A percentile compares a stretch with the other conserved stretches of the same genome.
phyloP scores from a whole-genome alignment of 1,140 invertebrate genomes.

The Phymastichus coffea region DNA sequence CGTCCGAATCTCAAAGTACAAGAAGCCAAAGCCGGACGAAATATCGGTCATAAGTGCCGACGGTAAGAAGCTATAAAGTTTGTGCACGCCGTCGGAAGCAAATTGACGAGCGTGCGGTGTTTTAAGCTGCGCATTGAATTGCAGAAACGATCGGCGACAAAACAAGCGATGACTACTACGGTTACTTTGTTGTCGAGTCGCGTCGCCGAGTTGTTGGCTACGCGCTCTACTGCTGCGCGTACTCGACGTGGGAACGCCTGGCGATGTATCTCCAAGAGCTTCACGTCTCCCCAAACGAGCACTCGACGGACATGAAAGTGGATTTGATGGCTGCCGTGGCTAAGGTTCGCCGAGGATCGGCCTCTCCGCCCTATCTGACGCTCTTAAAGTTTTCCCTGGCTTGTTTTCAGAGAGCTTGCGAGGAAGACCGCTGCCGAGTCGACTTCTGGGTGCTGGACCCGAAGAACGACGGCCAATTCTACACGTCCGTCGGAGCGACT shows the following conservation, averaged over 20 bases:
- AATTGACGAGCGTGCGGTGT: no score
- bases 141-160: no score
- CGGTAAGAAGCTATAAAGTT: no score
- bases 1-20: no score
- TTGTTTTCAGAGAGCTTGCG: conserved; percentile 10
- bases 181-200: no score
- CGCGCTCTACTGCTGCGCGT: conserved; percentile 23
- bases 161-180: no score
- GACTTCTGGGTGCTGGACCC: conserved; percentile 21
- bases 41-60: no score
- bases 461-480: conserved; percentile 4
- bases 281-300: conserved; percentile 7
- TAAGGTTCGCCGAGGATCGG: conserved; percentile 14
- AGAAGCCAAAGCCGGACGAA: no score
- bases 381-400: neutral
- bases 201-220: conserved; percentile 20
- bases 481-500: neutral
- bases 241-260: conserved; percentile 25
- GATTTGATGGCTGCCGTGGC: conserved; percentile 15
- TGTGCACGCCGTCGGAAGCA: no score
- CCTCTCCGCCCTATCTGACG: neutral
- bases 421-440: conserved; percentile 8
- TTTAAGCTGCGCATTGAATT: no score
- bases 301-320: neutral
- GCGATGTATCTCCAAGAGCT: conserved; percentile 26